Percentiles rank a stretch among this genome's conserved stretches.
phyloP scores from a whole-genome alignment of 2,888 invertebrate species.

The Lamproptera curius region DNA sequence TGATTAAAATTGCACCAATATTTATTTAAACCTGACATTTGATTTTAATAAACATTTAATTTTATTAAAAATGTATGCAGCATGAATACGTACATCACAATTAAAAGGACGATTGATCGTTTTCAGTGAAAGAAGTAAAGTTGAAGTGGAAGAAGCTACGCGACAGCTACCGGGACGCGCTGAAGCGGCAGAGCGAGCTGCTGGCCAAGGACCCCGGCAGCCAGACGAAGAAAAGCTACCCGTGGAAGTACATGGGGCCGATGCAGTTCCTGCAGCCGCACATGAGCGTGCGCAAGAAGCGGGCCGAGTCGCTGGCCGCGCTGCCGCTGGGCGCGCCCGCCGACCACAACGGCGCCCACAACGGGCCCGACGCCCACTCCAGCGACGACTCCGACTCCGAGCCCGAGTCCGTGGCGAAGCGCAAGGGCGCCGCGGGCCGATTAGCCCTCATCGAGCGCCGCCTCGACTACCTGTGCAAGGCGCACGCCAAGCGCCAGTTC shows the following conservation, averaged over 20 bases:
- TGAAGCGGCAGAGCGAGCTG: constrained; percentile 64
- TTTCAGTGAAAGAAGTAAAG: constrained; percentile 68
- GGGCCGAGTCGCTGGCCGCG: constrained; percentile 35
- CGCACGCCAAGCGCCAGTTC: constrained; percentile 36
- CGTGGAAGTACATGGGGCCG: constrained; percentile 65
- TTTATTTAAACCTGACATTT: too few species aligned
- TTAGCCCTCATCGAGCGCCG: constrained; percentile 49
- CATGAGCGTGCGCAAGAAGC: constrained; percentile 64
- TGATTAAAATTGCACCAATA: too few species aligned
- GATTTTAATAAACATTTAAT: too few species aligned
- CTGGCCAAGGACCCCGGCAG: constrained; percentile 44
- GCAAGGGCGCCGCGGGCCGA: constrained; percentile 41
- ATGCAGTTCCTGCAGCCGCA: constrained; percentile 72
- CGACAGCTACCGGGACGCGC: constrained; percentile 69
- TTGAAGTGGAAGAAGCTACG: constrained; percentile 69
- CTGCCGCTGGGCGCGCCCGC: constrained; percentile 29
- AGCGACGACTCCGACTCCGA: constrained; percentile 37
- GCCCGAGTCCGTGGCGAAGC: constrained; percentile 38
- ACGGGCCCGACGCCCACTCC: constrained; percentile 36
- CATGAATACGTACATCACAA: too few species aligned
- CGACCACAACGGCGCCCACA: constrained; percentile 29
- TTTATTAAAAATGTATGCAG: too few species aligned
- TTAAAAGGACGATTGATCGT: not conserved
- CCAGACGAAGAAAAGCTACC: constrained; percentile 47
- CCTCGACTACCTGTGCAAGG: constrained; percentile 52